Base-by-base conservation (phyloP, 2,113 vertebrate species). In the Taxidea taxus region DNA sequence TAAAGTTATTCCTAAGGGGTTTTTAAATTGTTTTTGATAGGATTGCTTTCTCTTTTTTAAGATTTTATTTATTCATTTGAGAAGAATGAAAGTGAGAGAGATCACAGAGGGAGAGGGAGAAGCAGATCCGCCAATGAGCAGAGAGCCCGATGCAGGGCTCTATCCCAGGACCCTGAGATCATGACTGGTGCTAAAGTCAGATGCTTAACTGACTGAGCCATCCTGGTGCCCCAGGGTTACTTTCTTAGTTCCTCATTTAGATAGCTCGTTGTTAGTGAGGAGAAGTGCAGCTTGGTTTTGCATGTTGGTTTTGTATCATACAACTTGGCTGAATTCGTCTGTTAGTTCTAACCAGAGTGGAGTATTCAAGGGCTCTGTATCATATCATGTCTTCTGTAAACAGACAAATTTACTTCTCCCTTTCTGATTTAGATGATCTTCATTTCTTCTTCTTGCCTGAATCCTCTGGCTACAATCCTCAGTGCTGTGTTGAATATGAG, bases 181-280 rank as follows among this genome's bases (percentile, higher is more conserved):
- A 34, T 16, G 64, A 34, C 31, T 31, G 16, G 31, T 0, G 64
- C 64, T 7, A 7, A 34, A 66, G 31, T 15, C 64, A 66, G 31
- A 16, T 14, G 62, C 29, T 34, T 31, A 64, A 64, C 62, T 2
- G 6, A 60, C 62, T 31, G 62, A 31, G 13, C 62, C 62, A 31
- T 14, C 31, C 31, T 16, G 14, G 31, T 6, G 6, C 64, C 14
- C 14, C 31, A 7, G 60, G 4, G 27, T 62, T 62, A 29, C 29
- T 47, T 44, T 58, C 21, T 34, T n/a, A 18, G 1, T 60, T 75
- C 34, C 29, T 89, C 70, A 60, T n/a, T 58, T 39, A 60, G 87
- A 21, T 15, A n/a, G 6, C 23, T 89, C 13, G 0, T 21, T 34
- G 20, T 14, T 58, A 31, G 7, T 25, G 0, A 1, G 8, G 3